Evolutionary conservation across 92 coral and sea anemone genomes (phyloP).

Genomic region (Ricordea florida): DNA sequence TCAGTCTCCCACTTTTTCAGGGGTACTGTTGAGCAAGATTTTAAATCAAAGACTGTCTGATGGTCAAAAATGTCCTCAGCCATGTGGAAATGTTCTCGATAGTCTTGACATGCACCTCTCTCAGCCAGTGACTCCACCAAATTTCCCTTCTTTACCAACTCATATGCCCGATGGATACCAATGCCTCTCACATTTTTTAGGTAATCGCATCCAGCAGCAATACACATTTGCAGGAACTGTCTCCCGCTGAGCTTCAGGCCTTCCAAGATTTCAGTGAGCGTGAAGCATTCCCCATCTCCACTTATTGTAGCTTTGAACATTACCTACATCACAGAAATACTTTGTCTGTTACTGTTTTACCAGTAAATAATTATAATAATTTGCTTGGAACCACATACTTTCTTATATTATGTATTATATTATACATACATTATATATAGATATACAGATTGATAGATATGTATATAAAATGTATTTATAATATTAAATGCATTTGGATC

Average conservation of each 20-base stretch:
- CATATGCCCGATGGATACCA: slow-evolving; percentile 39
- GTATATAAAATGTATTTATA: too few relatives aligned
- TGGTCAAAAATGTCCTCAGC: slow-evolving; percentile 45
- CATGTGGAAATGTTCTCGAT: slow-evolving; percentile 19
- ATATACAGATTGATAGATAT: too few relatives aligned
- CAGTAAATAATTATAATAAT: too few relatives aligned
- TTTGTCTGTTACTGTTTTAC: too few relatives aligned
- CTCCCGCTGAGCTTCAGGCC: slow-evolving; percentile 30
- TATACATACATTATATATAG: too few relatives aligned
- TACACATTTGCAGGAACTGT: slow-evolving; percentile 43
- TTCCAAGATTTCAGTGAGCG: slow-evolving; percentile 16
- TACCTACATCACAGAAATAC: neutral
- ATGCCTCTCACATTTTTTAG: slow-evolving; percentile 53
- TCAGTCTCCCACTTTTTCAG: slow-evolving; percentile 24
- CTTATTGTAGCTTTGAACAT: slow-evolving; percentile 39
- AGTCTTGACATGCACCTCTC: slow-evolving; percentile 19
- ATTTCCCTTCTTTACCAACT: slow-evolving; percentile 30
- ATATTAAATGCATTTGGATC: too few relatives aligned
- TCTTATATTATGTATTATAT: too few relatives aligned
- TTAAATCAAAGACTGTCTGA: slow-evolving; percentile 50
- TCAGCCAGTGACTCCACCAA: neutral
- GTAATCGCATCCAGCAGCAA: slow-evolving; percentile 70
- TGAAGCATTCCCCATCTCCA: slow-evolving; percentile 48
- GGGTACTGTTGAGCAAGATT: slow-evolving; percentile 9
- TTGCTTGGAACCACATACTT: too few relatives aligned